Evolutionary conservation across 2,888 invertebrate genomes (phyloP).

Genomic region (Thera britannica): DNA sequence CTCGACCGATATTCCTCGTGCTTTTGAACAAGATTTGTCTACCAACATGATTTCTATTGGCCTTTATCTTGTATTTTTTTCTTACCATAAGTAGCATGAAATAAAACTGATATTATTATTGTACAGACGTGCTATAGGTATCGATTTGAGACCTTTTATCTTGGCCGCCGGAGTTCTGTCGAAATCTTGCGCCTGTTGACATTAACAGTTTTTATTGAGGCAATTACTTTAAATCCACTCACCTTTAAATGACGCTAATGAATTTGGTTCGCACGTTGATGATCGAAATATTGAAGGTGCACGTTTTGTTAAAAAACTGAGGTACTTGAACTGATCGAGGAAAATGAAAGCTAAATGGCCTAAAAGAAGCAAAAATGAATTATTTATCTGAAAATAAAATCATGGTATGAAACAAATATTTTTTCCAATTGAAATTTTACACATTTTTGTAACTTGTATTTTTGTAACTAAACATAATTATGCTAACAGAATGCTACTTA

Average conservation of each 20-base stretch:
- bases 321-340: not conserved
- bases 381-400: too few relatives aligned
- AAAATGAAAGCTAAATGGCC: too few relatives aligned
- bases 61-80: too few relatives aligned
- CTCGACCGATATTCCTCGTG: too few relatives aligned
- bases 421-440: too few relatives aligned
- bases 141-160: constrained; percentile 31
- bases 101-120: not conserved
- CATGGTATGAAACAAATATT: too few relatives aligned
- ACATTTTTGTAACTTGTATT: too few relatives aligned
- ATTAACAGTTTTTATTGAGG: constrained; percentile 51
- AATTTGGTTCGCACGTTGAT: constrained; percentile 56
- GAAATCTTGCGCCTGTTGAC: constrained; percentile 34
- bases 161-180: constrained; percentile 22
- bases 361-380: too few relatives aligned
- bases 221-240: constrained; percentile 50
- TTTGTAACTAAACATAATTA: too few relatives aligned
- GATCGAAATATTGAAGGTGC: constrained; percentile 34
- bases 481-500: too few relatives aligned
- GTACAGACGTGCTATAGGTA: not conserved
- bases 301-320: constrained; percentile 14
- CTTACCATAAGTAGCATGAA: not conserved
- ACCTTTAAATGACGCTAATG: constrained; percentile 51
- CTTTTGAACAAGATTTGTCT: too few relatives aligned
- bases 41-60: too few relatives aligned